Evolutionary conservation across 2,113 vertebrate genomes (phyloP), one percentile per base, ranked within the genome.

Genomic region (Erythrocebus patas): DNA sequence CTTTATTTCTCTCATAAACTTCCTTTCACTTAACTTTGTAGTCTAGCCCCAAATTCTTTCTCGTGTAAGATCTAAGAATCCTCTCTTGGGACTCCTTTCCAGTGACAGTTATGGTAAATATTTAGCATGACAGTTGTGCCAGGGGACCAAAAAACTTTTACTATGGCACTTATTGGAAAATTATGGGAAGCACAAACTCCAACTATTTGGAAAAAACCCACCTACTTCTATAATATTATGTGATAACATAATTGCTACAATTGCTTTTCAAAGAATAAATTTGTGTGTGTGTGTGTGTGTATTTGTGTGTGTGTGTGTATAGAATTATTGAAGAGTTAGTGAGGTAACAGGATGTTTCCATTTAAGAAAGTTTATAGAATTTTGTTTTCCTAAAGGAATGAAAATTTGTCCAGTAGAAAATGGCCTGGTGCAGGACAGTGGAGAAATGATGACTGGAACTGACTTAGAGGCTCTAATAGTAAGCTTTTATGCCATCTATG

Each of bases 401-500:
- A 86, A 90, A 76, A 64, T 9, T 50, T 5, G 4, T 76, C 32
- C 86, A 48, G 7, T 45, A 50, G 48, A 4, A 66, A 73, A 38
- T 50, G 8, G 13, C 6, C 18, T 23, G 1, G 18, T 4, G 2
- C 6, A 61, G 22, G 9, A 13, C 35, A 30, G 5, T 43, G 1
- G 18, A 6, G 30, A 14, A n/a, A 17, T 50, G 3, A 20, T 11
- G 13, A 7, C 48, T 79, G 8, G 5, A 78, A 52, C 9, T 48
- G 4, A 59, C 1, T 32, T 8, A 68, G 35, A 13, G n/a, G 0
- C 20, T 3, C 8, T 10, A 22, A 55, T 2, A 27, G 3, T 38
- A 32, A 32, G 0, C 35, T 6, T 59, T 0, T 50, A 3, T 78
- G 11, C 40, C 16, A 17, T 73, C 9, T 79, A 32, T 38, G 3